These are phyloP conservation scores for Ispidina picta DNA, from an alignment of 2,797 vertebrate genomes.

Conservation along the genomic window DNA sequence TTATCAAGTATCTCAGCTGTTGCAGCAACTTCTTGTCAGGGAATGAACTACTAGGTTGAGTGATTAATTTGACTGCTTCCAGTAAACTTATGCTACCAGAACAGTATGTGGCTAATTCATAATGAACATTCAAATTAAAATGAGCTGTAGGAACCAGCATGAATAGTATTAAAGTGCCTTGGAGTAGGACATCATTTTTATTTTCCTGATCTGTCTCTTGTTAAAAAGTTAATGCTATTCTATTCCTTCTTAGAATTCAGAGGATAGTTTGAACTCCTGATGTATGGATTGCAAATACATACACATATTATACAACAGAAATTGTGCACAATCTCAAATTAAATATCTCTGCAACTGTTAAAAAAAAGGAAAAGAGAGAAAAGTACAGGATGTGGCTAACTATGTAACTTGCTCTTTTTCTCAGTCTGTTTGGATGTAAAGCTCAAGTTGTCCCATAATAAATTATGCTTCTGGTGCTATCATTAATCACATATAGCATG, in stretches of 20 bases:
- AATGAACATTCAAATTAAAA: background rate
- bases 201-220: background rate
- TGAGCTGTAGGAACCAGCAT: background rate
- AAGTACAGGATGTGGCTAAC: background rate
- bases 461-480: background rate
- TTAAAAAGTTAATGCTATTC: background rate
- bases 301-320: background rate
- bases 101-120: background rate
- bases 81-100: background rate
- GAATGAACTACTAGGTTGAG: background rate
- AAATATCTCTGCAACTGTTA: background rate
- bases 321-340: background rate
- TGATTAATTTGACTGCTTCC: conserved; percentile 5
- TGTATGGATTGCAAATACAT: background rate
- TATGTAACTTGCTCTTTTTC: background rate
- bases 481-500: background rate
- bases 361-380: background rate
- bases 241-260: background rate
- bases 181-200: background rate
- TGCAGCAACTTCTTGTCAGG: background rate
- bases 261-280: background rate
- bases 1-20: background rate
- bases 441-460: background rate
- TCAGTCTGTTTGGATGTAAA: background rate
- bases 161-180: background rate